A percentile compares a stretch with the other conserved stretches of the same genome.
phyloP scores from a whole-genome alignment of 2,113 vertebrate species.

The Psettodes erumei region DNA sequence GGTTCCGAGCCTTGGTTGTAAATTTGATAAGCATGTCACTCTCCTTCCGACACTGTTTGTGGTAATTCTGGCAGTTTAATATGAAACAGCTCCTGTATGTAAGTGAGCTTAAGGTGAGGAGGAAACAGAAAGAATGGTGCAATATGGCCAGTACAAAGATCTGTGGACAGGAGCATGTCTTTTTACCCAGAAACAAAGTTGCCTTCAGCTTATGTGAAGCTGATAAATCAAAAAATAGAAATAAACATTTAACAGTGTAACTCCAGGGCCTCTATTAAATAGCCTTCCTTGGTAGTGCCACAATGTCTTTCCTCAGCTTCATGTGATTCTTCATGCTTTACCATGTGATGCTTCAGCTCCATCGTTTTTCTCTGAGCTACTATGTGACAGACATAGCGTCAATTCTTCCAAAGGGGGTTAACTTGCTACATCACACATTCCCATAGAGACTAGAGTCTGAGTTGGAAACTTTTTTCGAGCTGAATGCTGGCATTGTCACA shows the following conservation, averaged over 20 bases:
- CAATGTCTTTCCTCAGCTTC: constrained; percentile 47
- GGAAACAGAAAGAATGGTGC: constrained; percentile 23
- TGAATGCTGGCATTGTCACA: constrained; percentile 55
- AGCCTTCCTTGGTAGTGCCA: constrained; percentile 32
- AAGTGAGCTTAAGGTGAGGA: constrained; percentile 3
- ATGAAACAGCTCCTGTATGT: constrained; percentile 33
- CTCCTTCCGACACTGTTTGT: constrained; percentile 57
- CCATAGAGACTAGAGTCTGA: constrained; percentile 6
- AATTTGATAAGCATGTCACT: constrained; percentile 70
- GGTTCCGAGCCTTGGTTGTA: constrained; percentile 51
- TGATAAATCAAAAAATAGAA: constrained; percentile 8
- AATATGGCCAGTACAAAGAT: constrained; percentile 10
- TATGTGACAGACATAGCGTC: constrained; percentile 44
- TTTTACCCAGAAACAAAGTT: background rate
- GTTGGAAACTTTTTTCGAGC: too few species aligned
- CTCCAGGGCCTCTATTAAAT: constrained; percentile 27
- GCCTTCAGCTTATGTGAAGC: background rate
- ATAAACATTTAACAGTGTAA: constrained; percentile 1
- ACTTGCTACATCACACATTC: constrained; percentile 39
- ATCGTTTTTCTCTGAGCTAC: constrained; percentile 16
- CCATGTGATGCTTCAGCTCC: constrained; percentile 57
- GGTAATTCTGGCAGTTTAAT: constrained; percentile 76
- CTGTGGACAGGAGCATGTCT: background rate
- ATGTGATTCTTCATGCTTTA: constrained; percentile 61
- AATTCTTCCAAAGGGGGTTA: constrained; percentile 33